Evolutionary conservation across 2,113 vertebrate genomes (phyloP), one percentile per base, ranked within the genome.

Genomic region (Monarcha castaneiventris): DNA sequence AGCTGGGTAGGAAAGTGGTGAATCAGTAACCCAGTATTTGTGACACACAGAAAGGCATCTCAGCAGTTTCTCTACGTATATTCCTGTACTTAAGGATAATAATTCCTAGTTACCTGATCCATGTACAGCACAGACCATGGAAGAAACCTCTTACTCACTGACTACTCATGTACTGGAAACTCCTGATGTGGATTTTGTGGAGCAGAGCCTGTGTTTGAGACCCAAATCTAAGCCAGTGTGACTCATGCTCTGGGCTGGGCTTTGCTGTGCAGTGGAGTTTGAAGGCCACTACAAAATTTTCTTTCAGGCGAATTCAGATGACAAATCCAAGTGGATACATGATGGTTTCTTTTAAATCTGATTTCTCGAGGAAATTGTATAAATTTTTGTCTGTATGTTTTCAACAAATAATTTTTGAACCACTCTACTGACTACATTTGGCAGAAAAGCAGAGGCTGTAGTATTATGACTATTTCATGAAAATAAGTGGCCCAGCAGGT

Each of bases 21-120:
- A 58, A 81, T 84, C 44, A 35, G 58, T 87, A 74, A 49, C 43
- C 69, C 39, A 49, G 10, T 91, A 67, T 93, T 90, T 69, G 69
- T 87, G 73, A 37, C 25, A 62, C 39, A 51, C 11, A 21, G 35
- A 41, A 72, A 84, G 10, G 41, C 48, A 21, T 43, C 43, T 48
- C 74, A 89, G 81, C 66, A 79, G 7, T 75, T 93, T 75, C 72
- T 25, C 52, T 52, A 0, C 44, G 29, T 82, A 15, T 30, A 78
- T 82, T 82, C 27, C 58, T 96, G 16, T 69, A 37, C 22, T 84
- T 37, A 44, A 3, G 19, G 48, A 12, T 81, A 43, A 61, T 72
- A 78, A 72, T 52, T 87, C 32, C 48, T 75, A 30, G 15, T 16
- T 46, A 52, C 27, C 12, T 63, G 22, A 27, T 79, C 21, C 29